phyloP scores from a whole-genome alignment of 2,113 vertebrate species.

The Tenebrosternarchus preto region DNA sequence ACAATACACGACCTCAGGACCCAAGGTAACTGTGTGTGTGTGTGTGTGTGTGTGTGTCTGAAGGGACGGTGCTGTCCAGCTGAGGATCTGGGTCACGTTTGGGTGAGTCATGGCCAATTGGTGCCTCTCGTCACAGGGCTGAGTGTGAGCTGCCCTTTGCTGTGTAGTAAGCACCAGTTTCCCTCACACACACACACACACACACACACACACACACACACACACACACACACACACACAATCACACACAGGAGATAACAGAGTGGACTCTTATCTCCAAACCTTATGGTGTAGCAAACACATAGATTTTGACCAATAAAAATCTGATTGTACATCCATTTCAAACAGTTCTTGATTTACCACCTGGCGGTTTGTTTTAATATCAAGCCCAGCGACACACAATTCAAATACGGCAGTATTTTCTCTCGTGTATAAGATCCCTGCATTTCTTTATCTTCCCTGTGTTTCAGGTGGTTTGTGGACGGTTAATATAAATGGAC shows the following conservation, averaged over 20 bases:
- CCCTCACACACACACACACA: background rate
- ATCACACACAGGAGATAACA: background rate
- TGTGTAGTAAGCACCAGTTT: conserved; percentile 22
- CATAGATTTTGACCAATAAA: no score
- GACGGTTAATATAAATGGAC: conserved; percentile 10
- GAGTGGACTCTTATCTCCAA: no score
- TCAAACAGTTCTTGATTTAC: no score
- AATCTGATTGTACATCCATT: no score
- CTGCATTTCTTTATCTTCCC: conserved; percentile 4
- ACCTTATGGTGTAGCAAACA: no score
- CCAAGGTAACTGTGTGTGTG: background rate
- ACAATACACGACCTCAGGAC: conserved; percentile 16
- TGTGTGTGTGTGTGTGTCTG: conserved; percentile 11
- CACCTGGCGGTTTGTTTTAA: background rate
- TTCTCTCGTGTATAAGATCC: background rate
- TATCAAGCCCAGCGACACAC: background rate
- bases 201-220: background rate
- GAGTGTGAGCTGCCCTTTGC: conserved; percentile 6
- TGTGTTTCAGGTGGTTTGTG: background rate
- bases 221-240: background rate
- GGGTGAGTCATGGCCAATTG: conserved; percentile 34
- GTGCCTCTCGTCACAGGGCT: conserved; percentile 18
- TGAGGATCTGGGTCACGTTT: conserved; percentile 45
- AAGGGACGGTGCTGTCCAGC: conserved; percentile 25
- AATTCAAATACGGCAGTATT: background rate